A percentile compares a stretch with the other conserved stretches of the same genome.
Conservation (phyloP, 2,797 vertebrate species). For the Toxotes lorentzi region DNA sequence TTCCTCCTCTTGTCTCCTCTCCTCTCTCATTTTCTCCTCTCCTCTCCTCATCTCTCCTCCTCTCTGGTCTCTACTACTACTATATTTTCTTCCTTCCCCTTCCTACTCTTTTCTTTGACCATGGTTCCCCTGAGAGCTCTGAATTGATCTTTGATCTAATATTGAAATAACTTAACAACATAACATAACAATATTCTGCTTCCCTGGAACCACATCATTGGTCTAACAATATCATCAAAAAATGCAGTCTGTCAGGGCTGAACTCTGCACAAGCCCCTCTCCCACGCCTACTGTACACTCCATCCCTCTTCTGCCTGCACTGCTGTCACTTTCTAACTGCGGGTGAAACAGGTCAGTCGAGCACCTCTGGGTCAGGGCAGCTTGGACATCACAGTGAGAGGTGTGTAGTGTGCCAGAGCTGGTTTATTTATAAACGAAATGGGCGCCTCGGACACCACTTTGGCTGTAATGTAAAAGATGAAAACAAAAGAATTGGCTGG, state of each 20-base stretch:
- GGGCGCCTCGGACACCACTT: neutral
- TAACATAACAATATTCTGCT: neutral
- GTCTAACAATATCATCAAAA: slow-evolving; percentile 37
- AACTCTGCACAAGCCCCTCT: slow-evolving; percentile 26
- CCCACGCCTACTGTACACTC: slow-evolving; percentile 1
- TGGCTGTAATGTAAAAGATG: slow-evolving; percentile 18
- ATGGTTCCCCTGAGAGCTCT: slow-evolving; percentile 1
- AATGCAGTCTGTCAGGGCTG: slow-evolving; percentile 27
- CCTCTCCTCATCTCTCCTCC: neutral
- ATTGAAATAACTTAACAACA: slow-evolving; percentile 30
- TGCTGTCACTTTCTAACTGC: slow-evolving; percentile 35
- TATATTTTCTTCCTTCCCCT: neutral
- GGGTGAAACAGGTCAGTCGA: slow-evolving; percentile 33
- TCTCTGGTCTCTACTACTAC: too few species aligned
- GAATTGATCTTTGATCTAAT: slow-evolving; percentile 45
- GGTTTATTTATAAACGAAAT: slow-evolving; percentile 42
- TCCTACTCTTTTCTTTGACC: neutral
- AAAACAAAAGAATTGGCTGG: slow-evolving; percentile 2
- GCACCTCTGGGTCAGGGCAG: neutral
- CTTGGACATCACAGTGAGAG: slow-evolving; percentile 28
- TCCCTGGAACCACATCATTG: slow-evolving; percentile 10
- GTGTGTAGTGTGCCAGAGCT: slow-evolving; percentile 14
- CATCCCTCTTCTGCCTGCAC: slow-evolving; percentile 22
- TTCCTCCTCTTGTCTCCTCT: neutral
- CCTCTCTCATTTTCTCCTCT: neutral